Conservation (phyloP, 1,140 invertebrate species). For the Plectrocnemia conspersa region DNA sequence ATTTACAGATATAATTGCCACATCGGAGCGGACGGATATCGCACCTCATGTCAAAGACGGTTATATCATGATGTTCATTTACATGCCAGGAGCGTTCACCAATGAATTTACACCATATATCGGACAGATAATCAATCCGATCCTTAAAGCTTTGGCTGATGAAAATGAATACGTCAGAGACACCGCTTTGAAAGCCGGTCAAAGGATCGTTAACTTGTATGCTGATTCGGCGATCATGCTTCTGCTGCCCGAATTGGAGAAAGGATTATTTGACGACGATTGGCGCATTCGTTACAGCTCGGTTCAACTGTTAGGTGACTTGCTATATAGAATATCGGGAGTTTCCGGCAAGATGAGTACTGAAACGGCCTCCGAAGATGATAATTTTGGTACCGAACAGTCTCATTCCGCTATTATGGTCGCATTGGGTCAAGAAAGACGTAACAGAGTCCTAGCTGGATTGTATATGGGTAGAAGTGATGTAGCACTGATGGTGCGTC, state of each 20-base stretch:
- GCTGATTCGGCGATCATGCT: conserved; percentile 93
- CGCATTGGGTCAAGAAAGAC: conserved; percentile 79
- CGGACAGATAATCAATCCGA: conserved; percentile 95
- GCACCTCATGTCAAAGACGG: conserved; percentile 98
- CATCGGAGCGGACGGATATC: conserved; percentile 90
- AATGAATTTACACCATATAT: conserved; percentile 95
- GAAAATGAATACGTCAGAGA: conserved; percentile 99
- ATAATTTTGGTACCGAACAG: conserved; percentile 97
- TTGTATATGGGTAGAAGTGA: conserved; percentile 97
- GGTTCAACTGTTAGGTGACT: conserved; percentile 92
- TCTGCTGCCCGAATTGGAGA: conserved; percentile 90
- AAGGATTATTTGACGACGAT: conserved; percentile 93
- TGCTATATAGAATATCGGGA: conserved; percentile 94
- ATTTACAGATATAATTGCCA: conserved; percentile 82
- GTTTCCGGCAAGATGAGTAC: conserved; percentile 99
- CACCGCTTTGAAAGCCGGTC: conserved; percentile 93
- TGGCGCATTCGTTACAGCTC: conserved; percentile 97
- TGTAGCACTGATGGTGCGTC: conserved; percentile 92
- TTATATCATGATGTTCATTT: conserved; percentile 99
- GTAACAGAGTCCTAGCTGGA: conserved; percentile 91
- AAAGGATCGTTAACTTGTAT: conserved; percentile 94
- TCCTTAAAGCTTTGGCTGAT: conserved; percentile 95
- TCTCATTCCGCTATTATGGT: conserved; percentile 88
- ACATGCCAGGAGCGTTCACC: conserved; percentile 95
- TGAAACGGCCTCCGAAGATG: conserved; percentile 95